Evolutionary conservation across 2,888 invertebrate species (phyloP).

Genomic region (Oegoconia quadripuncta): DNA sequence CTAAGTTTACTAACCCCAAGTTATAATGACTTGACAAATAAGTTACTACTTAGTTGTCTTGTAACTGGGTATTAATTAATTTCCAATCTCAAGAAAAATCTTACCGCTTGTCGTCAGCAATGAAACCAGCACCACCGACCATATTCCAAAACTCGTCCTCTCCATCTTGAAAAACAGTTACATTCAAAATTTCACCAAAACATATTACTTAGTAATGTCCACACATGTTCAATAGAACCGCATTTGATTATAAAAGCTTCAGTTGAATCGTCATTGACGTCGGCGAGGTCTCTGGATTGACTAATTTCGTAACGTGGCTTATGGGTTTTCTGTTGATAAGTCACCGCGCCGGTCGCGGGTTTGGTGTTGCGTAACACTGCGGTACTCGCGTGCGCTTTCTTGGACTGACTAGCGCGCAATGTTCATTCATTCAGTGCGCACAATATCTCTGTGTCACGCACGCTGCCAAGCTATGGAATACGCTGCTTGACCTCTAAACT

Average conservation of each 20-base stretch:
- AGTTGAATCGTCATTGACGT: conserved; percentile 58
- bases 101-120: conserved; percentile 54
- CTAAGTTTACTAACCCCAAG: too few species aligned
- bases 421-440: conserved; percentile 35
- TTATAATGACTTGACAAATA: too few species aligned
- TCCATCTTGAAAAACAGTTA: conserved; percentile 45
- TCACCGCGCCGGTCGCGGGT: conserved; percentile 29
- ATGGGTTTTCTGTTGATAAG: conserved; percentile 40
- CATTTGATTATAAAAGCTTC: conserved; percentile 48
- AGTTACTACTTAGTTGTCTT: too few species aligned
- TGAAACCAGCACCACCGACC: conserved; percentile 42
- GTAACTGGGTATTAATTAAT: too few species aligned
- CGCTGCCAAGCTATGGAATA: conserved; percentile 21
- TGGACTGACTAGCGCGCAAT: conserved; percentile 59
- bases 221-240: conserved; percentile 44
- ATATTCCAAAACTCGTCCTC: conserved; percentile 36
- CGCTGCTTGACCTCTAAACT: conserved; percentile 21
- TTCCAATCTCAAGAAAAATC: conserved; percentile 21
- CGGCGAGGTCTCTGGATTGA: conserved; percentile 54
- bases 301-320: conserved; percentile 50
- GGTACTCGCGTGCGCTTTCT: conserved; percentile 55
- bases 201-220: too few species aligned
- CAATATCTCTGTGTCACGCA: conserved; percentile 16
- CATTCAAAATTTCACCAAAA: conserved; percentile 45
- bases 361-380: conserved; percentile 39